Percentiles rank a stretch among this genome's conserved stretches.
Conservation (phyloP, 2,797 vertebrate species). For the Pelodytes ibericus region DNA sequence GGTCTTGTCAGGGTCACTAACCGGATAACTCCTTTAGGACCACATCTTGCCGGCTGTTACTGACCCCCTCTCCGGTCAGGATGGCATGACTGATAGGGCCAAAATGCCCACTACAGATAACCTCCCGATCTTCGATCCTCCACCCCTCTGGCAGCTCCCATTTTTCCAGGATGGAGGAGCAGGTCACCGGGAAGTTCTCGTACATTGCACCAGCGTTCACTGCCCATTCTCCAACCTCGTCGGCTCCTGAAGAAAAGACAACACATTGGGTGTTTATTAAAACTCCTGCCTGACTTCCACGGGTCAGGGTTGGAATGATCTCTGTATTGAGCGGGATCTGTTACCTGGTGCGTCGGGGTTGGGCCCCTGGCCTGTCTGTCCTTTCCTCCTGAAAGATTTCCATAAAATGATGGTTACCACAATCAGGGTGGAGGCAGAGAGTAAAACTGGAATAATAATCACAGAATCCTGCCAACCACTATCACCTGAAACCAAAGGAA, state of each 20-base stretch:
- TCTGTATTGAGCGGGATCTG: background rate
- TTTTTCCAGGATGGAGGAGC: conserved; percentile 8
- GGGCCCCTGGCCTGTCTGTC: background rate
- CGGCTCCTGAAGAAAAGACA: conserved; percentile 20
- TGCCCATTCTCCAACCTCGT: background rate
- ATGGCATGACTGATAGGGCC: conserved; percentile 41
- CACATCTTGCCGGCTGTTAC: conserved; percentile 14
- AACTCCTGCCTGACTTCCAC: too few relatives aligned
- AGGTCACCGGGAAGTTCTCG: background rate
- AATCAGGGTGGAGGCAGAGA: conserved; percentile 52
- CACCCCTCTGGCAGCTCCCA: conserved; percentile 36
- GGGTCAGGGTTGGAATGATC: background rate
- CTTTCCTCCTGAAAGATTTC: conserved; percentile 36
- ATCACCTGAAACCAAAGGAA: conserved; percentile 42
- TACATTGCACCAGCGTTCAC: conserved; percentile 3
- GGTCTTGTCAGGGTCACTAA: conserved; percentile 22
- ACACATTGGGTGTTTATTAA: too few relatives aligned
- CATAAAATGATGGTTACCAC: conserved; percentile 49
- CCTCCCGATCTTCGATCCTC: conserved; percentile 4
- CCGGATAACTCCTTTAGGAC: conserved; percentile 47
- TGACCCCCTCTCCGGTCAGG: background rate
- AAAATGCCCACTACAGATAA: conserved; percentile 38
- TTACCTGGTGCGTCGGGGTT: conserved; percentile 33
- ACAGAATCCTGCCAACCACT: conserved; percentile 15
- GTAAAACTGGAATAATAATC: conserved; percentile 48